Evolutionary conservation across 2,113 vertebrate genomes (phyloP).

Genomic region (Patagioenas fasciata): DNA sequence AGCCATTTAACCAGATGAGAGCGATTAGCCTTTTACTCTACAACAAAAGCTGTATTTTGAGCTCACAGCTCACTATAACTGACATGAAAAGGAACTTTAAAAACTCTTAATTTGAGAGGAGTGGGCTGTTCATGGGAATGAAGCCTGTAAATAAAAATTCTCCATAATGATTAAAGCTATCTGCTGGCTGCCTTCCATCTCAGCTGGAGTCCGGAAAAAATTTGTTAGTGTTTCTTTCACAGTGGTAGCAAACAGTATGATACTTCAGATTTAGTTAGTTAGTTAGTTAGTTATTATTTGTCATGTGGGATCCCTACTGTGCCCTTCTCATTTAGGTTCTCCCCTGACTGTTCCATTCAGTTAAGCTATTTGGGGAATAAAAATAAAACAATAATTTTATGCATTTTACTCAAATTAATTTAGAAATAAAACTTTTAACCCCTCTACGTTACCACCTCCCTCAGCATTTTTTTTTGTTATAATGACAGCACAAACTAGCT

Average conservation of each 20-base stretch:
- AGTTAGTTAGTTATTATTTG: too few species aligned
- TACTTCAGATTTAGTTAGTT: neutral
- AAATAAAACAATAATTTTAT: neutral
- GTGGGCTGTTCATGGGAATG: neutral
- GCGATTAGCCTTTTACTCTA: neutral
- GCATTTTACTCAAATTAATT: neutral
- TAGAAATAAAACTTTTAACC: neutral
- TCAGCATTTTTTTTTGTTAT: neutral
- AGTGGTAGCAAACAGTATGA: neutral
- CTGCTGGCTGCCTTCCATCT: neutral
- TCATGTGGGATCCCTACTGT: neutral
- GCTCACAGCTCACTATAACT: neutral
- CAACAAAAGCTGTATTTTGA: neutral
- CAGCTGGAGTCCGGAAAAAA: neutral
- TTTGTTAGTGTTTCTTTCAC: neutral
- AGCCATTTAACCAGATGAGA: neutral
- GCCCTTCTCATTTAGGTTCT: neutral
- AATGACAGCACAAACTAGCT: neutral
- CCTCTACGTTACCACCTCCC: neutral
- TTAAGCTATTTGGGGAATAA: neutral
- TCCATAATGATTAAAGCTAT: neutral
- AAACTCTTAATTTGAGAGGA: neutral
- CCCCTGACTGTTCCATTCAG: neutral
- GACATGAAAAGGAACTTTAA: neutral
- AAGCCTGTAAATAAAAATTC: neutral